These are phyloP conservation scores for Adrianichthys oophorus DNA, from an alignment of 2,797 vertebrate species.

Conservation along the genomic window DNA sequence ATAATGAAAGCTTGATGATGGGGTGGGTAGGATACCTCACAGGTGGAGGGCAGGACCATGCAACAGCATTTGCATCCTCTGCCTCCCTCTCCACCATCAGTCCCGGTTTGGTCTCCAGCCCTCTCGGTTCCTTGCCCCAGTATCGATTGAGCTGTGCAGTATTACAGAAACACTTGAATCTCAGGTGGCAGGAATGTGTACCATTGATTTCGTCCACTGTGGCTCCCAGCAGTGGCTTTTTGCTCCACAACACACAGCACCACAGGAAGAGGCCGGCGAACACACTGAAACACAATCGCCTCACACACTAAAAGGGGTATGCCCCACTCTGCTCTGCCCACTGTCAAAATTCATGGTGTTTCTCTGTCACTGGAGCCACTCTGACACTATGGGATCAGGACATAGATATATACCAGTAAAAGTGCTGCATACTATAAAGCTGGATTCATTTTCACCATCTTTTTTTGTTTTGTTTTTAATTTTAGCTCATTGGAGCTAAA, in stretches of 20 bases:
- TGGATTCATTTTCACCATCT: constrained; percentile 32
- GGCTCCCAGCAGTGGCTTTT: constrained; percentile 80
- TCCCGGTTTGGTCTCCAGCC: constrained; percentile 58
- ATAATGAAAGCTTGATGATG: constrained; percentile 3
- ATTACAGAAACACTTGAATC: constrained; percentile 86
- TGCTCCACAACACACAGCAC: constrained; percentile 67
- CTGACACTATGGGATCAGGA: constrained; percentile 11
- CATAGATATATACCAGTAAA: constrained; percentile 1
- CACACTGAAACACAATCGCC: constrained; percentile 69
- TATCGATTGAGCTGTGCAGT: constrained; percentile 89
- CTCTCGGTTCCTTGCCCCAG: constrained; percentile 50
- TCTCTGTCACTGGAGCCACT: constrained; percentile 33
- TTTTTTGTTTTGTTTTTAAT: constrained; percentile 79
- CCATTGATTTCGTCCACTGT: constrained; percentile 85
- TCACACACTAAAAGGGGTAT: constrained; percentile 53
- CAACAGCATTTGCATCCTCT: constrained; percentile 49
- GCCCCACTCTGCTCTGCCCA: constrained; percentile 37
- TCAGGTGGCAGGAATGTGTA: constrained; percentile 87
- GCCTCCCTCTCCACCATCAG: constrained; percentile 68
- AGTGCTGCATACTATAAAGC: constrained; percentile 3
- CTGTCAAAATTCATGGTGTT: constrained; percentile 51
- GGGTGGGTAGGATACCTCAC: background rate
- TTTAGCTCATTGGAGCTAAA: constrained; percentile 73
- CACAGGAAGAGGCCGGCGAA: constrained; percentile 63
- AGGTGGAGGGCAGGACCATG: constrained; percentile 18